phyloP scores from a whole-genome alignment of 1,140 invertebrate species.

The Temnothorax longispinosus region DNA sequence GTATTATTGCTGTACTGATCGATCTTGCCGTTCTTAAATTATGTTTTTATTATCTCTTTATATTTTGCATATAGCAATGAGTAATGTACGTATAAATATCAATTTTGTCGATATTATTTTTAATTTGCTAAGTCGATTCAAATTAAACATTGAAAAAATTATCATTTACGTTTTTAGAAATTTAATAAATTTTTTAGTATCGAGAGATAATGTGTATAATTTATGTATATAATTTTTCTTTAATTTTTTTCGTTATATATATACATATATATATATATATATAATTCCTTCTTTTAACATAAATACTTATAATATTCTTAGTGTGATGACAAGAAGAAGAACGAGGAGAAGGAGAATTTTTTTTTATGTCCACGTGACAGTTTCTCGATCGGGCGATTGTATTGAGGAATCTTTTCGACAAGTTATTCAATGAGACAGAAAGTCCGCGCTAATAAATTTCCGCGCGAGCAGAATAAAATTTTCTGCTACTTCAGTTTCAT shows the following conservation, averaged over 20 bases:
- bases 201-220: not conserved
- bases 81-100: not conserved
- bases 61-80: not conserved
- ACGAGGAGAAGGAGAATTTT: not conserved
- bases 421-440: not conserved
- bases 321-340: not conserved
- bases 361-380: not conserved
- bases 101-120: slow-evolving; percentile 1
- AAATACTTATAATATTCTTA: not conserved
- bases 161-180: slow-evolving; percentile 4
- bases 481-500: not conserved
- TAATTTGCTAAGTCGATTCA: not conserved
- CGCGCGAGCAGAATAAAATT: not conserved
- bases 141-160: not conserved
- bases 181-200: not conserved
- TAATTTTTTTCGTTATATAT: not conserved
- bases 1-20: not conserved
- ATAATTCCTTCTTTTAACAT: not conserved
- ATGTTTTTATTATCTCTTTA: not conserved
- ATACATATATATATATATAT: no score
- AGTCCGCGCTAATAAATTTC: not conserved
- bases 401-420: not conserved
- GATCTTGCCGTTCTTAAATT: slow-evolving; percentile 6
- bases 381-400: not conserved
- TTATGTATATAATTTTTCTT: slow-evolving; percentile 1